Evolutionary conservation across 2,113 vertebrate species (phyloP), one percentile per base, ranked within the genome.

Genomic region (Arothron firmamentum): DNA sequence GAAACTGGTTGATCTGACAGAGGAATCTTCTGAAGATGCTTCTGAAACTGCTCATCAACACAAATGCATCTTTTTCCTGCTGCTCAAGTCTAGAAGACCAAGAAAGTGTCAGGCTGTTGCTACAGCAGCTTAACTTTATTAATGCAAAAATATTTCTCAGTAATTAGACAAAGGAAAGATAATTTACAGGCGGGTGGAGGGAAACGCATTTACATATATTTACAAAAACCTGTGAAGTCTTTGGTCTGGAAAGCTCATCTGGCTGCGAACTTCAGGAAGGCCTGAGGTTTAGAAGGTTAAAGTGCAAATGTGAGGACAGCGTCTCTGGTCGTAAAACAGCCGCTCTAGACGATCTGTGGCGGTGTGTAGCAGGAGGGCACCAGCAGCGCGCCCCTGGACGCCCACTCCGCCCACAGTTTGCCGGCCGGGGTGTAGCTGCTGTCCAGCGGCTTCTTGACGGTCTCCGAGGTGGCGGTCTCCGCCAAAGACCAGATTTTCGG

Each of bases 401-500:
- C 85, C 90, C 90, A 92, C 23, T 89, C 83, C 0, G 78, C 83
- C 91, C 90, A 92, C 73, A 89, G 87, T 19, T 69, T 85, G 1
- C 83, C 79, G 0, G 69, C 66, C 8, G 69, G 79, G n/a, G 62
- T 75, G 21, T 74, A 78, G 45, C 50, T 43, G 60, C 21, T 56
- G 28, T 83, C 79, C 60, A 56, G 10, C 0, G 82, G 65, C 64
- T 83, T 90, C 67, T 48, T 88, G 34, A 62, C 81, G 0, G 75
- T 77, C 52, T 89, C 86, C 3, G 90, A 92, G 1, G 91, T 91
- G 42, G 93, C 89, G 1, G 92, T 93, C 1, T 92, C 92, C 0
- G 88, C 92, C 66, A 94, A 72, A 0, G 93, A 91, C 93, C 94
- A 94, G 60, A 94, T 93, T 84, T 91, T 92, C 57, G 91, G 87